Evolutionary conservation across 2,797 vertebrate genomes (phyloP).

Genomic region (Malurus leucopterus): DNA sequence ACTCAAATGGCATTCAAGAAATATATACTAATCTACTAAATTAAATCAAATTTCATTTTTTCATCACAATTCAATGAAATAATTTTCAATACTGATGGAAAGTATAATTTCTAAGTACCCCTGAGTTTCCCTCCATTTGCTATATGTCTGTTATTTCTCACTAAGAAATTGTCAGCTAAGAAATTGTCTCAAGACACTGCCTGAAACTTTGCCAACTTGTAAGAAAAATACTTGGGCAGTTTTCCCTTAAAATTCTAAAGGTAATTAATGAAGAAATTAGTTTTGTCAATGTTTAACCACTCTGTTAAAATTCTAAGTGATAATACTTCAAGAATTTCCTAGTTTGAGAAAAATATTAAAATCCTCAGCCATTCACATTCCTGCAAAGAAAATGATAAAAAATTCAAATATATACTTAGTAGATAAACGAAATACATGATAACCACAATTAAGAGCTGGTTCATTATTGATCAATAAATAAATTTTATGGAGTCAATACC

Average conservation of each 20-base stretch:
- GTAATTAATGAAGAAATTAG: neutral
- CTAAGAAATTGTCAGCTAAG: neutral
- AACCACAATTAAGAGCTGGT: neutral
- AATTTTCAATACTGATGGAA: neutral
- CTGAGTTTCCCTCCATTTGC: neutral
- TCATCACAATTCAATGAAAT: neutral
- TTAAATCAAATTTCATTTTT: neutral
- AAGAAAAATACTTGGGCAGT: neutral
- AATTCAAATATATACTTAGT: neutral
- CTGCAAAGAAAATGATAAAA: neutral
- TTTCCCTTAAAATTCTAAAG: neutral
- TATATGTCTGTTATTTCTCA: neutral
- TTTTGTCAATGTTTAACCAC: neutral
- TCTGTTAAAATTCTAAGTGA: neutral
- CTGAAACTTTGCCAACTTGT: neutral
- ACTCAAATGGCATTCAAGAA: neutral
- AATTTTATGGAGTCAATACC: neutral
- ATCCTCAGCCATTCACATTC: neutral
- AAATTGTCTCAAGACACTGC: neutral
- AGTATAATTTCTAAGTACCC: neutral
- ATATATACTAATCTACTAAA: neutral
- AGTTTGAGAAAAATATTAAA: neutral
- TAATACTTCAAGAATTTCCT: neutral
- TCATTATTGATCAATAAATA: neutral
- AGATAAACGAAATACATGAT: neutral